Evolutionary conservation across 2,888 invertebrate genomes (phyloP), one percentile per base, ranked within the genome.

Genomic region (Acholoe squamosa): DNA sequence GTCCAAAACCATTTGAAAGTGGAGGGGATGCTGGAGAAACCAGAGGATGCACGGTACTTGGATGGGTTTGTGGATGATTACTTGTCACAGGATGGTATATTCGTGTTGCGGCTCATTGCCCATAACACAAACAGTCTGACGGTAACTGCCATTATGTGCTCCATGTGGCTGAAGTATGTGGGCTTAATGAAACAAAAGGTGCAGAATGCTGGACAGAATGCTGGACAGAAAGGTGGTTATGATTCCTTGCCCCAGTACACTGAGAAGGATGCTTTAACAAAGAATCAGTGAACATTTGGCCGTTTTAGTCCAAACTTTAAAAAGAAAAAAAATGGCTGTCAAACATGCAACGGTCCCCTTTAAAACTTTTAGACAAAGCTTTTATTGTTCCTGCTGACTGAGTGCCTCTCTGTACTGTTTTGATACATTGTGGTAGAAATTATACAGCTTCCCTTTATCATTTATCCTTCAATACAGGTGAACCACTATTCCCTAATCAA

Each of bases 81-180:
- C 86, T 89, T 92, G 89, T 43, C 89, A n/a, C 89, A 89, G 61
- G 92, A 92, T 67, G 92, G 92, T 12, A 86, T 92, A 0, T 93
- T 92, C 77, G 90, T 93, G 0, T 43, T 92, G 0, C 90, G 92
- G n/a, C 28, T 92, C n/a, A 91, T 92, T 56, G 91, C 90, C 19
- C 84, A 91, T 25, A 93, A 92, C 80, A 89, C 91, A 80, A 92
- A 89, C 31, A 76, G 16, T 52, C 76, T 89, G 16, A 77, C 28
- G 12, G 34, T 34, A 5, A 76, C 89, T 3, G 89, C 77, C 28
- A 31, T 89, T 7, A 89, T 51, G 31, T 77, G 89, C 52, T n/a
- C 89, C 52, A 12, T 86, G 28, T 86, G 86, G 86, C 25, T 28
- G 25, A 86, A 54, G 54, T 86, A 31, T 28, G 16, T 16, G n/a